These are phyloP conservation scores for Nasonia oneida DNA, from an alignment of 2,888 invertebrate species.

Conservation along the genomic window DNA sequence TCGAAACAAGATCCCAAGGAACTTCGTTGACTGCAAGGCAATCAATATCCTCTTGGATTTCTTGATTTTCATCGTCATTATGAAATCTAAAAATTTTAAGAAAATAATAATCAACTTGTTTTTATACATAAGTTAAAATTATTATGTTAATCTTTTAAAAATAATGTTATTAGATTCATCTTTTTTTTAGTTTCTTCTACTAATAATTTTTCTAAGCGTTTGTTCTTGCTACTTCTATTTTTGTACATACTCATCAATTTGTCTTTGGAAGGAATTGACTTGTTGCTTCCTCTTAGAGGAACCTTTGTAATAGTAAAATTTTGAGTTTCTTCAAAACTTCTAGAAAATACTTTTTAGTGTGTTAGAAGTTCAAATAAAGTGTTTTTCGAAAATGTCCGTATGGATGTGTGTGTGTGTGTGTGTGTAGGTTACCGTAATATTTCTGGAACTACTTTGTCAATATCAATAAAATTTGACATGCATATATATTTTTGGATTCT, in stretches of 20 bases:
- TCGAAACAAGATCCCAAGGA: background rate
- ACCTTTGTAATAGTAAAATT: no score
- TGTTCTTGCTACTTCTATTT: background rate
- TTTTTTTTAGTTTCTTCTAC: no score
- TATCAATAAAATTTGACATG: no score
- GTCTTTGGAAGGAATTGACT: background rate
- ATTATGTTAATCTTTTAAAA: background rate
- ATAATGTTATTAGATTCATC: background rate
- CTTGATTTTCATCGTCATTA: background rate
- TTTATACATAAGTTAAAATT: background rate
- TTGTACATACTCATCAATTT: conserved; percentile 1
- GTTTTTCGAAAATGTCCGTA: no score
- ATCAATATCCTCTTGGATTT: background rate
- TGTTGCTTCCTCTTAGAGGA: no score
- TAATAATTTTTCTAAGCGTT: background rate
- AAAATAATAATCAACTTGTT: background rate
- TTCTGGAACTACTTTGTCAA: no score
- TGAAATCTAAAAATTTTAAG: background rate
- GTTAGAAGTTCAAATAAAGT: no score
- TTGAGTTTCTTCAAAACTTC: no score
- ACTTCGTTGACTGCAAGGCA: conserved; percentile 4
- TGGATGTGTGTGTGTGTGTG: no score
- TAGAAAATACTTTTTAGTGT: no score
- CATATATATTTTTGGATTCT: no score
- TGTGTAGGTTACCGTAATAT: no score